These are phyloP conservation scores for Sylvicapra grimmia DNA, from an alignment of 2,113 vertebrate genomes.

Conservation along the genomic window DNA sequence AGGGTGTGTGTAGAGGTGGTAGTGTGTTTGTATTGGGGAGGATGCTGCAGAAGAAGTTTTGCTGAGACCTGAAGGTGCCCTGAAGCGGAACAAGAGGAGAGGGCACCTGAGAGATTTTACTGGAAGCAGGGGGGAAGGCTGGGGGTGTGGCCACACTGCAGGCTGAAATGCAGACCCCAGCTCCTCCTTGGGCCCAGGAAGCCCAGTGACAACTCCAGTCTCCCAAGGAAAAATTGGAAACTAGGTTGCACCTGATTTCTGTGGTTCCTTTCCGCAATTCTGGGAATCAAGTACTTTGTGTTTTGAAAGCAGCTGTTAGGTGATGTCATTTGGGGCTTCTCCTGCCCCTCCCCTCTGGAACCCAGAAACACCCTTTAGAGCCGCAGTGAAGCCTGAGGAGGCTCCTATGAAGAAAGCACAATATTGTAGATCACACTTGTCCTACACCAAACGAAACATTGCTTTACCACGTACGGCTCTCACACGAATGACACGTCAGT, in stretches of 20 bases:
- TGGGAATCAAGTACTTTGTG: neutral
- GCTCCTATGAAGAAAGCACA: neutral
- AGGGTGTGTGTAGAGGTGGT: rapidly evolving
- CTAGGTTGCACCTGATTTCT: neutral
- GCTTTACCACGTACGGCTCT: conserved; percentile 9
- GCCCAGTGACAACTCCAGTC: rapidly evolving
- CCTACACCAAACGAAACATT: conserved; percentile 56
- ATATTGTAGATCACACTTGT: conserved; percentile 22
- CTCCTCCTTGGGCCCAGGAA: neutral
- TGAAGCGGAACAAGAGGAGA: neutral
- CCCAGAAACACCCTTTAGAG: neutral
- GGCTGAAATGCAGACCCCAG: neutral
- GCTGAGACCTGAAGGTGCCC: too few species aligned
- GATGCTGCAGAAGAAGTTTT: neutral
- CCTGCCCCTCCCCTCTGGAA: neutral
- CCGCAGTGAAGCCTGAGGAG: neutral
- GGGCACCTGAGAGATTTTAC: neutral
- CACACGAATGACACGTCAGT: conserved; percentile 42
- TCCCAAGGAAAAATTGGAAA: neutral
- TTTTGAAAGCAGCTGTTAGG: neutral
- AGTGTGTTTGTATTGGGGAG: rapidly evolving
- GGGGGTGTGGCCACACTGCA: rapidly evolving
- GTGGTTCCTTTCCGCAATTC: neutral
- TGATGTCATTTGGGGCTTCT: rapidly evolving
- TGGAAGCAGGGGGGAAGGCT: neutral